Percentiles rank a stretch among this genome's conserved stretches.
phyloP scores from a whole-genome alignment of 2,888 invertebrate species.

The Amphipoea lucens region DNA sequence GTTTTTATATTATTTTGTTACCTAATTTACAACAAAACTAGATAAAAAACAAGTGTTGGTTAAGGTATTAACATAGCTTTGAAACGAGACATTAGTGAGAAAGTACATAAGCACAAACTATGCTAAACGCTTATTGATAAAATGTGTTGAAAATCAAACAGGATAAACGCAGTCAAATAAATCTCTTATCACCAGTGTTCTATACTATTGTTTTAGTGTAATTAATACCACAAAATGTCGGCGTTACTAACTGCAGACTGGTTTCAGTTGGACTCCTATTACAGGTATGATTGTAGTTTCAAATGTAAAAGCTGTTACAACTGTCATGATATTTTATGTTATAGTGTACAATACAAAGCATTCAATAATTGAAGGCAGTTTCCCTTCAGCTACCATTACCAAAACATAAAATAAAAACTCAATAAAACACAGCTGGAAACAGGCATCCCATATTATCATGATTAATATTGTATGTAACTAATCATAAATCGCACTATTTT shows the following conservation, averaged over 20 bases:
- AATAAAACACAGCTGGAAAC: not conserved
- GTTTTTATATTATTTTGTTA: slow-evolving; percentile 6
- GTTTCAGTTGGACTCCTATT: slow-evolving; percentile 87
- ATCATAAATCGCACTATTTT: not conserved
- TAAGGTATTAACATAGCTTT: not conserved
- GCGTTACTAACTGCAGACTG: slow-evolving; percentile 87
- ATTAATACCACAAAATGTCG: slow-evolving; percentile 79
- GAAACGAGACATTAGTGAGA: not conserved
- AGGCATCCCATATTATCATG: not conserved
- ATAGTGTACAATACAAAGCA: not conserved
- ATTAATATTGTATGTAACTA: not conserved
- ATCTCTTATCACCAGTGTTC: slow-evolving; percentile 48
- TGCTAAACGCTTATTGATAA: not conserved
- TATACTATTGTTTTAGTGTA: slow-evolving; percentile 24
- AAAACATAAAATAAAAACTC: not conserved
- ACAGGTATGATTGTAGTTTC: slow-evolving; percentile 75
- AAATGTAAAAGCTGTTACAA: not conserved
- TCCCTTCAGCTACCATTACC: too few relatives aligned
- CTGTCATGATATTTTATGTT: not conserved
- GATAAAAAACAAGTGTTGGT: not conserved
- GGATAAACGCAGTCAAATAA: slow-evolving; percentile 54
- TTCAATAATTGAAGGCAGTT: not conserved
- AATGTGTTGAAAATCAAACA: slow-evolving; percentile 41
- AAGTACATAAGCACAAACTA: not conserved
- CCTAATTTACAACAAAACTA: not conserved